Percentiles rank a stretch among this genome's conserved stretches.
Conservation (phyloP, 2,113 vertebrate species). For the Mionectes macconnelli region DNA sequence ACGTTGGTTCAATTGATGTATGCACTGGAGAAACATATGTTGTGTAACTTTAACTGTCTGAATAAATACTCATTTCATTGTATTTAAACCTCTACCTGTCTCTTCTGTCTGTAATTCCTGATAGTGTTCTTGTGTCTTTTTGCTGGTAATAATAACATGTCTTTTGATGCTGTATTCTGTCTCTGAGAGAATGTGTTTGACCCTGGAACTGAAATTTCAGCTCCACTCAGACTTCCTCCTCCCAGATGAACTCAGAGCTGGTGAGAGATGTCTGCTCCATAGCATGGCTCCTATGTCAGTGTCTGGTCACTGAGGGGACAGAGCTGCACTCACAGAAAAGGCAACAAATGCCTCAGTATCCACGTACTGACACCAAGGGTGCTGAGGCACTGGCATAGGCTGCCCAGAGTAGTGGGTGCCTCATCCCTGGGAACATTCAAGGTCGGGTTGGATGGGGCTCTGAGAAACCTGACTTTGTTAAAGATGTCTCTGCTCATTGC, state of each 20-base stretch:
- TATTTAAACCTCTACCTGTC: background rate
- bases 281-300: background rate
- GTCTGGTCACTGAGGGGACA: background rate
- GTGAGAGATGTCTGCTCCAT: background rate
- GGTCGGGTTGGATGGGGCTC: background rate
- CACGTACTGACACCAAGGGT: background rate
- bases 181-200: background rate
- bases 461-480: background rate
- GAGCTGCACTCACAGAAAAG: rapidly evolving
- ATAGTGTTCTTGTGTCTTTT: background rate
- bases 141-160: background rate
- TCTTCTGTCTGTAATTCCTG: background rate
- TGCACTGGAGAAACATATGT: background rate
- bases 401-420: background rate
- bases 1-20: background rate
- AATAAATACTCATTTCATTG: slow-evolving; percentile 48
- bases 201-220: background rate
- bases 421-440: background rate
- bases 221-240: background rate
- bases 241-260: background rate
- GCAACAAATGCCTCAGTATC: background rate
- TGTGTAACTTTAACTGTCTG: slow-evolving; percentile 12
- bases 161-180: background rate
- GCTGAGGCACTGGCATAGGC: background rate
- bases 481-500: background rate